Evolutionary conservation across 1,140 invertebrate species (phyloP).

Genomic region (Drosophila truncata): DNA sequence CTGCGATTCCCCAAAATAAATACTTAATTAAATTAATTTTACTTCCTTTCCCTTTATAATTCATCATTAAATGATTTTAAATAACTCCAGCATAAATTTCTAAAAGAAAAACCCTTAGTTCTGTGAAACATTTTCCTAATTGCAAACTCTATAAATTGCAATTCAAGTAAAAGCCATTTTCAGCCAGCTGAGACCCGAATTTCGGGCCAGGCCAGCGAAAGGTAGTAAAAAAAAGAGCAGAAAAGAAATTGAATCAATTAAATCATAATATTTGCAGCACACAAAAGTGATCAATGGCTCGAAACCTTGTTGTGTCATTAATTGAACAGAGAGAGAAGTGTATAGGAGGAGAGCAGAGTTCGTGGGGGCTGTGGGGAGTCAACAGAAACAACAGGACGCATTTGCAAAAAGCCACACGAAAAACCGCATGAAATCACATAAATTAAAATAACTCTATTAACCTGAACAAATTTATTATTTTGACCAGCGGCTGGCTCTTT

Average conservation of each 20-base stretch:
- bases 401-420: constrained; percentile 80
- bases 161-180: constrained; percentile 11
- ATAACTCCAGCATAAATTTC: too few species aligned
- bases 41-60: too few species aligned
- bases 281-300: constrained; percentile 39
- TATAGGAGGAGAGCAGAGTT: too few species aligned
- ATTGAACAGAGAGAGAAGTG: constrained; percentile 5
- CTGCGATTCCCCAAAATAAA: too few species aligned
- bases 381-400: constrained; percentile 56
- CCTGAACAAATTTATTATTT: constrained; percentile 84
- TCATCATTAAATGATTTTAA: too few species aligned
- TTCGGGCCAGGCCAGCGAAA: background rate
- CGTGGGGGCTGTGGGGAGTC: too few species aligned
- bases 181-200: constrained; percentile 10
- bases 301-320: constrained; percentile 49
- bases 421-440: constrained; percentile 82
- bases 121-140: background rate
- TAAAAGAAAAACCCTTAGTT: too few species aligned
- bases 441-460: constrained; percentile 84
- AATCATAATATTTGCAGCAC: constrained; percentile 44
- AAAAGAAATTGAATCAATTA: constrained; percentile 39
- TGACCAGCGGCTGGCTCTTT: constrained; percentile 60
- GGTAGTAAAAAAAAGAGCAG: background rate
- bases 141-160: constrained; percentile 4
- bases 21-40: too few species aligned